phyloP scores from a whole-genome alignment of 2,797 vertebrate genomes.

The Bradypodion pumilum region DNA sequence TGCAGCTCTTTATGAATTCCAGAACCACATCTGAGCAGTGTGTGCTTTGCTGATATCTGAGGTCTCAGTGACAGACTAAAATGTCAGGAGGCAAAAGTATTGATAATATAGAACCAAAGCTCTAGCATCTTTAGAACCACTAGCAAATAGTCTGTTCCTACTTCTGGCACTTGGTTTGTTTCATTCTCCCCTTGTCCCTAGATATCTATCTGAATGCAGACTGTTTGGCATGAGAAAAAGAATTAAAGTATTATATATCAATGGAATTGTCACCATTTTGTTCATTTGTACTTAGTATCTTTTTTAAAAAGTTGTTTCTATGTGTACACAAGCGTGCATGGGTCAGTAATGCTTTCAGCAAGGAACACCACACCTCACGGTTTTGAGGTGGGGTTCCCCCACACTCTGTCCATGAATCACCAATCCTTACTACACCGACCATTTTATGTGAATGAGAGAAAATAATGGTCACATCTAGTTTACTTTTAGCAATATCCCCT shows the following conservation, averaged over 20 bases:
- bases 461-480: not conserved
- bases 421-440: too few species aligned
- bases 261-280: not conserved
- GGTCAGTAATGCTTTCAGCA: too few species aligned
- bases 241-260: not conserved
- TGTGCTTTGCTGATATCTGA: not conserved
- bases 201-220: not conserved
- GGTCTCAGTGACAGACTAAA: not conserved
- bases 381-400: too few species aligned
- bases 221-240: not conserved
- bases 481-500: not conserved
- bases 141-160: not conserved
- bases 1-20: not conserved
- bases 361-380: too few species aligned
- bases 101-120: not conserved
- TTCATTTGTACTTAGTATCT: not conserved
- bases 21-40: not conserved
- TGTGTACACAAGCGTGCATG: too few species aligned
- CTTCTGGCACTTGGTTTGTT: not conserved
- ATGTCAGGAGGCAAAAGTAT: constrained; percentile 4
- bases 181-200: too few species aligned
- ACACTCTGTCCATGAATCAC: too few species aligned
- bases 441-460: too few species aligned
- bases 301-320: too few species aligned
- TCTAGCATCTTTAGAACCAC: not conserved